These are phyloP conservation scores for Netelia virgata DNA, from an alignment of 2,888 invertebrate genomes.

Conservation along the genomic window DNA sequence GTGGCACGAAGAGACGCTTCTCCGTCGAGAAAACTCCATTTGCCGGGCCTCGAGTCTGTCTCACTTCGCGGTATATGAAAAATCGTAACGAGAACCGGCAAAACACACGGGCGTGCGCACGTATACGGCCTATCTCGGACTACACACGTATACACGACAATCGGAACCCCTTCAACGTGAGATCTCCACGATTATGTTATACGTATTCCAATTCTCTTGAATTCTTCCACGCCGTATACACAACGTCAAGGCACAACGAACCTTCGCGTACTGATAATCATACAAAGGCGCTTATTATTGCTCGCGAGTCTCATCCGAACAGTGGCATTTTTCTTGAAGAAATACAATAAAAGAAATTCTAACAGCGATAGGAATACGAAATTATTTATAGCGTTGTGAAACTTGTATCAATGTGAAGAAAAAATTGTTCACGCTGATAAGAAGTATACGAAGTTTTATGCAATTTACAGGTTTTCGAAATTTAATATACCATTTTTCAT, in stretches of 20 bases:
- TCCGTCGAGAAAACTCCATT: conserved; percentile 41
- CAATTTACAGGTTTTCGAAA: no score
- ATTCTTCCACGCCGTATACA: conserved; percentile 48
- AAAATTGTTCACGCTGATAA: no score
- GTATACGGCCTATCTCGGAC: background rate
- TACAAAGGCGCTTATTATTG: conserved; percentile 32
- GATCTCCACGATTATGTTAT: conserved; percentile 52
- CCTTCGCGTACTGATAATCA: conserved; percentile 50
- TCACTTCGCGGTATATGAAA: conserved; percentile 27
- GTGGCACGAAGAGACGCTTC: conserved; percentile 75
- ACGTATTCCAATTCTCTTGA: conserved; percentile 34
- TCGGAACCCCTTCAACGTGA: conserved; percentile 12
- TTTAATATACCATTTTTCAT: no score
- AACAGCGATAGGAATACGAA: background rate
- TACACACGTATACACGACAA: conserved; percentile 38
- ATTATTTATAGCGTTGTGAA: background rate
- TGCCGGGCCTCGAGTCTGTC: conserved; percentile 8
- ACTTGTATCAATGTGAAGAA: no score
- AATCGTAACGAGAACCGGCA: conserved; percentile 36
- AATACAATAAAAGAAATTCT: background rate
- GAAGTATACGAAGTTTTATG: no score
- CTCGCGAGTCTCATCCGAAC: conserved; percentile 1
- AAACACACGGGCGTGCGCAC: background rate
- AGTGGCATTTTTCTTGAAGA: background rate
- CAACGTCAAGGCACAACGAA: conserved; percentile 33